Percentiles rank a stretch among this genome's conserved stretches.
phyloP scores from a whole-genome alignment of 2,113 vertebrate genomes.

The Myanophis thanlyinensis region DNA sequence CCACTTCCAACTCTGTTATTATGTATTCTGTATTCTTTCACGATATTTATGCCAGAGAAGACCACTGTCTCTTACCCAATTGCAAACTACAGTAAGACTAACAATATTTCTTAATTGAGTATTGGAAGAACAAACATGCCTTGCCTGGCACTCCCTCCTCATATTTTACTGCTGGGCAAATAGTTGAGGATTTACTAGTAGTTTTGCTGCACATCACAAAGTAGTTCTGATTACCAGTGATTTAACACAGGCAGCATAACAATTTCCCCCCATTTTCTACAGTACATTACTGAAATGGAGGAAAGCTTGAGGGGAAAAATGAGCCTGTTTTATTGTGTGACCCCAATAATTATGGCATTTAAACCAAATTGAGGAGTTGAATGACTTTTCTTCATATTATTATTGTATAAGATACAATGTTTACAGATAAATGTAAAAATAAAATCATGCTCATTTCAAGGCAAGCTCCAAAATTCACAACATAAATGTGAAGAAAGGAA shows the following conservation, averaged over 20 bases:
- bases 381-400: background rate
- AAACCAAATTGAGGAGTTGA: background rate
- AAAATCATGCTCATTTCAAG: background rate
- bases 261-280: background rate
- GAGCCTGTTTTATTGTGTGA: background rate
- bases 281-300: background rate
- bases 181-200: background rate
- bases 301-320: background rate
- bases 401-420: background rate
- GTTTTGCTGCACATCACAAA: background rate
- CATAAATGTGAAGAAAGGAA: background rate
- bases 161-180: background rate
- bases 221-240: background rate
- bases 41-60: background rate
- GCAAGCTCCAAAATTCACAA: background rate
- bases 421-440: background rate
- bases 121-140: background rate
- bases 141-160: background rate
- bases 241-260: background rate
- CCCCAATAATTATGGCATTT: background rate
- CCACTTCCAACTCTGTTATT: background rate
- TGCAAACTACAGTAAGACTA: background rate
- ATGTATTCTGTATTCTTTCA: background rate
- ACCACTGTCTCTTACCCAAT: background rate
- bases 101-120: background rate